phyloP scores from a whole-genome alignment of 2,113 vertebrate species.

The Dipodomys merriami region DNA sequence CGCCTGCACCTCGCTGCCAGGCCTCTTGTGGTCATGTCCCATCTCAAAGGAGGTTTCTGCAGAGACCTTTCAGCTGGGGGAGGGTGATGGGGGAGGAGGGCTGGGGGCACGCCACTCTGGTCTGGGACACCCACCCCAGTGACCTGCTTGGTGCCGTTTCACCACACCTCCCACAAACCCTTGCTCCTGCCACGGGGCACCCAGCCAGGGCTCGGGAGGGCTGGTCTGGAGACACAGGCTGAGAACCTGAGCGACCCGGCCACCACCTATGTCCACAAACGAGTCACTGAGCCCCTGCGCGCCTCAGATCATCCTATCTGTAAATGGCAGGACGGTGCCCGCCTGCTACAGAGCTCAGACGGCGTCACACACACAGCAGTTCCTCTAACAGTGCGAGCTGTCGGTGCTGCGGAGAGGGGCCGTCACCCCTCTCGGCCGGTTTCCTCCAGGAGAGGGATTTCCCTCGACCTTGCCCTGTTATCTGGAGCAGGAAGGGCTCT shows the following conservation, averaged over 20 bases:
- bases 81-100: no score
- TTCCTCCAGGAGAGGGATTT: no score
- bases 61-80: no score
- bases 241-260: no score
- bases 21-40: no score
- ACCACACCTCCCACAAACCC: background rate
- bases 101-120: background rate
- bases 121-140: rapidly evolving
- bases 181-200: background rate
- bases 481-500: no score
- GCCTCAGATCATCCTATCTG: background rate
- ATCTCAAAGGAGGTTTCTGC: no score
- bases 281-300: background rate
- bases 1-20: no score
- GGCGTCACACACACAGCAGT: background rate
- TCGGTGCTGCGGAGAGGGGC: background rate
- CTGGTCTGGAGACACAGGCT: background rate
- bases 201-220: background rate
- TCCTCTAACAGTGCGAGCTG: background rate
- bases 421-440: no score
- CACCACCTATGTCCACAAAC: background rate
- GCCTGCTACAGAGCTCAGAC: background rate
- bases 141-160: background rate
- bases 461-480: no score
- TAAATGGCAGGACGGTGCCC: background rate